Evolutionary conservation across 2,797 vertebrate genomes (phyloP), one percentile per base, ranked within the genome.

Genomic region (Neostethus bicornis): DNA sequence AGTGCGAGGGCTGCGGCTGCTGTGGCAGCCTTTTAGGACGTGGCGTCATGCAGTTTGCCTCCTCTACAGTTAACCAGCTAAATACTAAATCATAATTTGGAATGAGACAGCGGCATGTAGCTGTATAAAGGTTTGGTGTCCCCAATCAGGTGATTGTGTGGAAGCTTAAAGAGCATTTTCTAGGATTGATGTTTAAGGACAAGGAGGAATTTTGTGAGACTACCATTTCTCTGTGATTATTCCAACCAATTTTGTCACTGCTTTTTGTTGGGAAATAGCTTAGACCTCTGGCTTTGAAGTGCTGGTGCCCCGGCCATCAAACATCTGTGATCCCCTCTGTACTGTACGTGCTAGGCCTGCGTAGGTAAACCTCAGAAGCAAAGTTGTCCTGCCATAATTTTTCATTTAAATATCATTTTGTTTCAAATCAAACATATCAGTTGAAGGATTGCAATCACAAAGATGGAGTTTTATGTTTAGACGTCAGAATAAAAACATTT

Each of bases 1-100:
- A 73, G 45, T 42, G 28, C 45, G 65, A 77, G 64, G 72, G 74
- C 45, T 80, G 79, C 52, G 72, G 80, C 73, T 9, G 14, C 62
- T 53, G 64, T 43, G 71, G 67, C 56, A 20, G 52, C 34, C 44
- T 8, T 46, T 56, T 52, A 61, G 77, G 51, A 73, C 31, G 56
- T 87, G 76, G 56, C 62, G 42, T 87, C 56, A 67, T 64, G 66
- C 12, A 16, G 60, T 47, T 38, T 5, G 14, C 32, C 56, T 51
- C 46, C 44, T 49, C 56, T 7, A 5, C 38, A 64, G 44, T 70
- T 64, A 56, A 69, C 58, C 60, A 67, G 21, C 53, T 53, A 54
- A 77, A 66, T 73, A 13, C 66, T 45, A 19, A 32, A 20, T 74
- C 54, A 75, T 70, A 56, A 58, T 17, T 50, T 66, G 35, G 34